Conservation (phyloP, 30 jellyfish, hydroid and myxozoan genomes). For the Hydractinia echinata region DNA sequence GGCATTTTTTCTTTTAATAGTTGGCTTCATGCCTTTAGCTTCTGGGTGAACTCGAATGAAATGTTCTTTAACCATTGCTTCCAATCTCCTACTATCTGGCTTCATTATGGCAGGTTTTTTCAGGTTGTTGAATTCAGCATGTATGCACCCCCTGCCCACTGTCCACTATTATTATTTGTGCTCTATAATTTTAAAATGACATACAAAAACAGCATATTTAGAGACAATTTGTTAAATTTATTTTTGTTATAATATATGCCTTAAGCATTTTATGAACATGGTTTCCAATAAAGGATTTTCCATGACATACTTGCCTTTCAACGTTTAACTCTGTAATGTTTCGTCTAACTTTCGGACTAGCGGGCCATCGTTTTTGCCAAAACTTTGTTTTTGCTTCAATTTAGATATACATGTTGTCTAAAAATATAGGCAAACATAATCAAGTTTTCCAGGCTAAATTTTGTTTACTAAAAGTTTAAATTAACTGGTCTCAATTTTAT, state of each 20-base stretch:
- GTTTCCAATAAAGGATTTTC: slow-evolving; percentile 24
- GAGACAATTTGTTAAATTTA: background rate
- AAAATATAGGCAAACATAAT: background rate
- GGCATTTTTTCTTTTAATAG: no score
- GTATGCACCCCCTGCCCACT: no score
- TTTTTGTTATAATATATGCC: background rate
- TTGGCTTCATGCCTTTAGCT: no score
- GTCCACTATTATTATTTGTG: no score
- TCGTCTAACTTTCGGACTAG: slow-evolving; percentile 13
- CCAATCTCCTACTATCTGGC: no score
- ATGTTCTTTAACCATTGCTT: no score
- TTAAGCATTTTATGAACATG: slow-evolving; percentile 31
- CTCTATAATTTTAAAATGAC: no score
- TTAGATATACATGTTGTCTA: background rate
- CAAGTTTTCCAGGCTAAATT: slow-evolving; percentile 5
- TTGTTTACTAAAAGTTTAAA: background rate
- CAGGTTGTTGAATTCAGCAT: no score
- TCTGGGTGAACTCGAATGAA: no score
- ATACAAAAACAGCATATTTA: background rate
- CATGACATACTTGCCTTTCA: background rate
- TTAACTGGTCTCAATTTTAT: background rate
- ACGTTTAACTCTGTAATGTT: background rate
- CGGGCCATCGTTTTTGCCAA: slow-evolving; percentile 1
- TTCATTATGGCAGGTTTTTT: no score
- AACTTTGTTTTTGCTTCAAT: background rate